A percentile compares a stretch with the other conserved stretches of the same genome.
phyloP scores from a whole-genome alignment of 1,140 invertebrate genomes.

The Drosophila mojavensis region DNA sequence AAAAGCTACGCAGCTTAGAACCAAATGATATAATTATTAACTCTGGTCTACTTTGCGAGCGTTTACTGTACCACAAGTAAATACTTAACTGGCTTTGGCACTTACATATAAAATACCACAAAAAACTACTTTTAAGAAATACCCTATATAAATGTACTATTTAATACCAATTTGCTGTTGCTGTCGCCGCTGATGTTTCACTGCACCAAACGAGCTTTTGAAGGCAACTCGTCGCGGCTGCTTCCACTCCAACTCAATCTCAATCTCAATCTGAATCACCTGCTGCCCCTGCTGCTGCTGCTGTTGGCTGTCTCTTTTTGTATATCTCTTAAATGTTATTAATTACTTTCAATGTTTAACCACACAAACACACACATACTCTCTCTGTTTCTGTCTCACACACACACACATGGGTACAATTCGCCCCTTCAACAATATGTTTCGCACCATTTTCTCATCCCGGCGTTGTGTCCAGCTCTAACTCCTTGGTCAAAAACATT shows the following conservation, averaged over 20 bases:
- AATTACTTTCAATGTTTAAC: constrained; percentile 73
- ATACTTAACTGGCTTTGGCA: constrained; percentile 50
- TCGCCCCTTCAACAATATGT: constrained; percentile 13
- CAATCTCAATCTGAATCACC: background rate
- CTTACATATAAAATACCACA: constrained; percentile 27
- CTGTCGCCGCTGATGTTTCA: constrained; percentile 21
- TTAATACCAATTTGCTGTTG: constrained; percentile 30
- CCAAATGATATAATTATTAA: no score
- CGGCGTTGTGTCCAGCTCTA: constrained; percentile 17
- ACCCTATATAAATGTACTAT: constrained; percentile 29
- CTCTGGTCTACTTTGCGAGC: background rate
- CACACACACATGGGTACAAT: constrained; percentile 27
- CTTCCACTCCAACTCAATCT: constrained; percentile 19
- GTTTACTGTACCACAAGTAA: constrained; percentile 26
- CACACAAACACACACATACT: constrained; percentile 24
- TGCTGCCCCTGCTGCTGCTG: constrained; percentile 18
- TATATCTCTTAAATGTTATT: constrained; percentile 53
- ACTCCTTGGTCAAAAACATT: constrained; percentile 43
- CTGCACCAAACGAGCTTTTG: constrained; percentile 33
- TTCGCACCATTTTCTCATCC: constrained; percentile 33
- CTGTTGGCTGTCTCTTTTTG: constrained; percentile 40
- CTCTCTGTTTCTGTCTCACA: background rate
- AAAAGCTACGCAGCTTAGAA: no score
- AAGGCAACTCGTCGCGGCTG: constrained; percentile 26
- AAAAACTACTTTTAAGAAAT: constrained; percentile 32